Conservation (phyloP, 2,113 vertebrate species). For the Cheilinus undulatus region DNA sequence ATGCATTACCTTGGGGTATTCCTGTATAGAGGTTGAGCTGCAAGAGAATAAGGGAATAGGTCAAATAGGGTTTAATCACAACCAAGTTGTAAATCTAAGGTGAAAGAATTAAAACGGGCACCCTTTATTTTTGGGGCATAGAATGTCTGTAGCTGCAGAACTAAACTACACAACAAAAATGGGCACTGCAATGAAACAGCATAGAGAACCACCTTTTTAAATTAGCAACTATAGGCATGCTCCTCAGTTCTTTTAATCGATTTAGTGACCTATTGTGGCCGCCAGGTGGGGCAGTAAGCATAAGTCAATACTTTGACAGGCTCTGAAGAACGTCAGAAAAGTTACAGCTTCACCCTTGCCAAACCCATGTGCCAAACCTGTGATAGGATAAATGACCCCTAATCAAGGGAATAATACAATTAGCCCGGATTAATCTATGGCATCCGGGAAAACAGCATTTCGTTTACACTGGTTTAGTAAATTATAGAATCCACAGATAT, state of each 20-base stretch:
- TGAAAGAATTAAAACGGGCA: too few relatives aligned
- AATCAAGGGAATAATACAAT: background rate
- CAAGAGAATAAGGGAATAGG: too few relatives aligned
- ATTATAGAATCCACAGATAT: background rate
- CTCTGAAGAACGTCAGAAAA: background rate
- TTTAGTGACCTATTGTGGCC: slow-evolving; percentile 12
- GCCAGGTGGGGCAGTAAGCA: slow-evolving; percentile 51
- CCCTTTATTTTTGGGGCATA: too few relatives aligned
- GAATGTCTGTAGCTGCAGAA: too few relatives aligned
- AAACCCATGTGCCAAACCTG: background rate
- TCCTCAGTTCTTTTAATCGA: background rate
- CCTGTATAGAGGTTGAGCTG: too few relatives aligned
- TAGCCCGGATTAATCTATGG: background rate
- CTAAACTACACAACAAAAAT: too few relatives aligned
- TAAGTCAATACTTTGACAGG: background rate
- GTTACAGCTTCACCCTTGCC: background rate
- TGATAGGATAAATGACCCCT: background rate
- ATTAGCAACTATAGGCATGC: background rate
- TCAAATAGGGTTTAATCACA: too few relatives aligned
- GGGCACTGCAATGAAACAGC: too few relatives aligned
- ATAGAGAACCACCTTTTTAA: too few relatives aligned
- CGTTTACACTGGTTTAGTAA: background rate
- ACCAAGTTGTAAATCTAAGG: too few relatives aligned
- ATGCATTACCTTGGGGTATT: too few relatives aligned
- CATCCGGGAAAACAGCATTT: background rate